phyloP scores from a whole-genome alignment of 1,140 invertebrate genomes.

The Temnothorax curvispinosus region DNA sequence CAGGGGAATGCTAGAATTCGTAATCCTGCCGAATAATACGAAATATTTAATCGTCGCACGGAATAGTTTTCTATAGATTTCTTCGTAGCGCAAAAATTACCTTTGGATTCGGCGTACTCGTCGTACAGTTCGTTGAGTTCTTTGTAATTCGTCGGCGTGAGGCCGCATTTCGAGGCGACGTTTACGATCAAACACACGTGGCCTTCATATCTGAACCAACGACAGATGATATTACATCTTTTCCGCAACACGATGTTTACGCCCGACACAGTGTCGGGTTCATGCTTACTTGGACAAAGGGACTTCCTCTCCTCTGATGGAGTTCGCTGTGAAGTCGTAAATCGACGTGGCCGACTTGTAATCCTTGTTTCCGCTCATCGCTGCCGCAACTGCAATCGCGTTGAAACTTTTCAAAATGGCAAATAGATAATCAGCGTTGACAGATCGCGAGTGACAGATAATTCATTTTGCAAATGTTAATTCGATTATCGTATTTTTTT shows the following conservation, averaged over 20 bases:
- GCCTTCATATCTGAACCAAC: constrained; percentile 87
- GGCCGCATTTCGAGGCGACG: constrained; percentile 95
- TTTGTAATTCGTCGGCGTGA: constrained; percentile 93
- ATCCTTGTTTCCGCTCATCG: constrained; percentile 84
- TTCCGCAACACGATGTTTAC: not conserved
- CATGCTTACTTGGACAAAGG: constrained; percentile 88
- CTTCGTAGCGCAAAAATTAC: constrained; percentile 57
- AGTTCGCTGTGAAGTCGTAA: constrained; percentile 92
- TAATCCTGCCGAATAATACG: constrained; percentile 83
- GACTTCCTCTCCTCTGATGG: constrained; percentile 91
- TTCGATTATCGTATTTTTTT: constrained; percentile 10
- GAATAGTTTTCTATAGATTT: not conserved
- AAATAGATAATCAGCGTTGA: not conserved
- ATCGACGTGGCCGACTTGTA: constrained; percentile 90
- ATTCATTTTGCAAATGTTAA: constrained; percentile 14
- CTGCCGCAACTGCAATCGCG: constrained; percentile 66
- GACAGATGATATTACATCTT: constrained; percentile 37
- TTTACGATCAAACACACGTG: constrained; percentile 93
- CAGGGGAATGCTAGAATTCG: constrained; percentile 97
- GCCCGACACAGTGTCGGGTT: not conserved
- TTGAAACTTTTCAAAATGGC: not conserved
- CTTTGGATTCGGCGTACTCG: constrained; percentile 89
- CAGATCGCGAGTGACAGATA: not conserved
- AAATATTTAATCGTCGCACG: constrained; percentile 9
- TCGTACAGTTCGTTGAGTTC: constrained; percentile 92